Base-by-base conservation (phyloP, 2,888 invertebrate genomes). In the Magallana nippona region DNA sequence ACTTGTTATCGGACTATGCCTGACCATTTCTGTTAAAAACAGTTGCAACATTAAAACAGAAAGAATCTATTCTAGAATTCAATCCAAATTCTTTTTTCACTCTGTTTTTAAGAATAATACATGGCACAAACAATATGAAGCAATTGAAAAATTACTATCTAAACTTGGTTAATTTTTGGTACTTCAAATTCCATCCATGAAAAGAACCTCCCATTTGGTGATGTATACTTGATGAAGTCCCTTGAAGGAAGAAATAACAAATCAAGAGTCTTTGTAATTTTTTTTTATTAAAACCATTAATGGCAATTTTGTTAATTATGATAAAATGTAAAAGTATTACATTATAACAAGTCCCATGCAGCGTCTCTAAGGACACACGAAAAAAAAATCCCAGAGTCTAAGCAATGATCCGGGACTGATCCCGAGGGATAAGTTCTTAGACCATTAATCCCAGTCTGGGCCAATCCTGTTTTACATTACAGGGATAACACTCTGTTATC, bases 311-410 rank as follows among this genome's bases (percentile, higher is more conserved):
- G 79, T 79, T 79, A 79, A 56, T 79, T 57, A 57, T 79, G 57
- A 56, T 79, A 79, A 79, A 79, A 79, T 57, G 79, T 79, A 79
- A 79, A 79, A 17, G 71, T 79, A 56, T 79, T 79, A 79, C 78
- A 78, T 57, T 57, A 57, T 79, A 27, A 57, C 79, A 79, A 79
- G 57, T 57, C 22, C 55, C 22, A 56, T 56, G 2, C 27, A 22
- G 71, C 32, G 71, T 13, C 71, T 71, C 11, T 13, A 15, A 22
- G 8, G 71, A 71, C 71, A 71, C 71, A 27, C 71, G 71, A 71
- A 71, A 71, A 71, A 63, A 60, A n/a, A 60, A 71, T 27, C 15
- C 32, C 63, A 22, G 63, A 63, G 27, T 63, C 63, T 8, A 60
- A n/a, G 60, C 63, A 63, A 22, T 22, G 71, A 71, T 15, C 32